Evolutionary conservation across 2,113 vertebrate species (phyloP), one percentile per base, ranked within the genome.

Genomic region (Pimephales promelas): DNA sequence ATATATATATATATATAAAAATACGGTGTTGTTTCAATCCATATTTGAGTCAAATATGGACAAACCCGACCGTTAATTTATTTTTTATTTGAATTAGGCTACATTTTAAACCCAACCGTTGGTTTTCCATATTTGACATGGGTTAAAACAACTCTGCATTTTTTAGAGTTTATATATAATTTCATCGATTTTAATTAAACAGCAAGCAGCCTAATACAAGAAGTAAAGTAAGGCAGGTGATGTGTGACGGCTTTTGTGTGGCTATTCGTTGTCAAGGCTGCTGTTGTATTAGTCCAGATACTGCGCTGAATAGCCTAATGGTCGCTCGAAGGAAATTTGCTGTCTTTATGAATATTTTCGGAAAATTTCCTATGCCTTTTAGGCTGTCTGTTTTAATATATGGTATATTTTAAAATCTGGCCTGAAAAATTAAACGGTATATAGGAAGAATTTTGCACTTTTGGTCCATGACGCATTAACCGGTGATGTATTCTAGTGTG

Each of bases 211-310:
- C 22, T n/a, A 20, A 47, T 54, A 52, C 5, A 45, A 20, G 24
- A 52, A 61, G 18, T 68, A 9, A 36, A 28, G 22, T 10, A 24
- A 9, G 14, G 34, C 91, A n/a, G 78, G 87, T 87, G 91, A 87
- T 75, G 73, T 84, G 77, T 83, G 49, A 88, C 80, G 83, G 84
- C 84, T 59, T 71, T 83, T 89, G 71, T 89, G 91, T 92, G 88
- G n/a, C n/a, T n/a, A 86, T 89, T 91, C 86, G 94, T 95, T 94
- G 93, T 94, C 94, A 95, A 94, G 94, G 94, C 47, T 16, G 88
- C 87, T 16, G 91, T 92, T 47, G 91, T 54, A 47, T 70, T 92
- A 89, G 90, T 91, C 84, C 77, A 88, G 83, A 49, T 1, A 16
- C 91, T 90, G 90, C 26, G 90, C 91, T 86, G 89, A 87, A 81